phyloP scores from a whole-genome alignment of 1,140 invertebrate genomes.

The Apis laboriosa region DNA sequence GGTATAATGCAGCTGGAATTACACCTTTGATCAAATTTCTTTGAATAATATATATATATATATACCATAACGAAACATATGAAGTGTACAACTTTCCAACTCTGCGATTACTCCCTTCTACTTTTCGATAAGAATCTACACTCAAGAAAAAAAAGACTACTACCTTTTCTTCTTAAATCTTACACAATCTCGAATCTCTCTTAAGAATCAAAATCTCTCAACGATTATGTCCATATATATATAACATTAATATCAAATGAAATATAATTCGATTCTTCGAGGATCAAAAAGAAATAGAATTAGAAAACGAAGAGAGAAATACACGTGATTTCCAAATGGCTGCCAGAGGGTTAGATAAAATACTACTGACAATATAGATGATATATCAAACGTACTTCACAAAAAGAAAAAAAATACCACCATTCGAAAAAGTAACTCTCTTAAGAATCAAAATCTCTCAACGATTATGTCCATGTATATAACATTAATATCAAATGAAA shows the following conservation, averaged over 20 bases:
- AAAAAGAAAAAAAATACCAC: not conserved
- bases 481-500: too few species aligned
- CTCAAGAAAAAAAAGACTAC: not conserved
- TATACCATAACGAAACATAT: not conserved
- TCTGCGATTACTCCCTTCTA: not conserved
- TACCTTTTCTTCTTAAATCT: not conserved
- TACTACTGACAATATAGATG: too few species aligned
- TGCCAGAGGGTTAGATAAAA: too few species aligned
- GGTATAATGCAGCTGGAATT: conserved; percentile 6
- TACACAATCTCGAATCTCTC: not conserved
- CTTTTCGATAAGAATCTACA: not conserved
- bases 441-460: too few species aligned
- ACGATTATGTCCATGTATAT: too few species aligned
- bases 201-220: not conserved
- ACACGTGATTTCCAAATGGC: too few species aligned
- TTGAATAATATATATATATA: not conserved
- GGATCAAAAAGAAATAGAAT: too few species aligned
- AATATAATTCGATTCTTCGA: too few species aligned
- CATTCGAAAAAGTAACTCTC: not conserved
- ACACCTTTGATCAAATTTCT: conserved; percentile 23
- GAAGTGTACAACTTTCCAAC: not conserved
- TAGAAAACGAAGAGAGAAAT: too few species aligned
- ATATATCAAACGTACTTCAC: not conserved
- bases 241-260: too few species aligned
- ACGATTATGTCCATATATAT: too few species aligned